Conservation (phyloP, 1,140 invertebrate species). For the Cryptotermes secundus region DNA sequence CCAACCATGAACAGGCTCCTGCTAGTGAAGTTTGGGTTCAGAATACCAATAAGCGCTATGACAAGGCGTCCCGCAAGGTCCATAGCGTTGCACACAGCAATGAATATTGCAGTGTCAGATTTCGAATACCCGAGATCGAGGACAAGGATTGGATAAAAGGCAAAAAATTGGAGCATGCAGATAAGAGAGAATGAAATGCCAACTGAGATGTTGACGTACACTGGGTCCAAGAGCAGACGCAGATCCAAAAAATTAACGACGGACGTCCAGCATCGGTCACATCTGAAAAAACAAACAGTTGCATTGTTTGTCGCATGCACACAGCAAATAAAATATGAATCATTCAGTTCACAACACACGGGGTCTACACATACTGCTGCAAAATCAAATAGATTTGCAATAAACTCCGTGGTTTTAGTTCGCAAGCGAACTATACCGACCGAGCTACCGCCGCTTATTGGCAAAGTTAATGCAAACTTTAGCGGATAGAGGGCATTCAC, state of each 20-base stretch:
- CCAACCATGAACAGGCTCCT: constrained; percentile 55
- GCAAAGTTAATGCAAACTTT: no score
- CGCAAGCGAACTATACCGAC: no score
- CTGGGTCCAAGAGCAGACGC: constrained; percentile 58
- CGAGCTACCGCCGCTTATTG: no score
- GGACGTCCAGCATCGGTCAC: not conserved
- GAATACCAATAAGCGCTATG: constrained; percentile 50
- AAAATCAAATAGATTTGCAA: no score
- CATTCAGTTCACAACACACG: no score
- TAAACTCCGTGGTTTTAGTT: no score
- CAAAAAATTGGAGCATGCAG: constrained; percentile 63
- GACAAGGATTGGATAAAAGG: constrained; percentile 55
- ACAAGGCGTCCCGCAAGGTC: constrained; percentile 54
- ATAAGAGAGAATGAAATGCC: constrained; percentile 60
- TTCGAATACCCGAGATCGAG: constrained; percentile 52
- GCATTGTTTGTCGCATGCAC: not conserved
- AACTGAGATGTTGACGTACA: constrained; percentile 54
- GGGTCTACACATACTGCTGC: no score
- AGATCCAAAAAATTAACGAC: constrained; percentile 64
- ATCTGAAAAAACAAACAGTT: not conserved
- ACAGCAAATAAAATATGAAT: no score
- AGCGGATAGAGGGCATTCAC: no score
- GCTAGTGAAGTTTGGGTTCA: constrained; percentile 50
- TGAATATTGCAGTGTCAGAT: constrained; percentile 53
- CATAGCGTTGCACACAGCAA: constrained; percentile 55